Conservation (phyloP, 2,113 vertebrate genomes). For the Lepisosteus osseus region DNA sequence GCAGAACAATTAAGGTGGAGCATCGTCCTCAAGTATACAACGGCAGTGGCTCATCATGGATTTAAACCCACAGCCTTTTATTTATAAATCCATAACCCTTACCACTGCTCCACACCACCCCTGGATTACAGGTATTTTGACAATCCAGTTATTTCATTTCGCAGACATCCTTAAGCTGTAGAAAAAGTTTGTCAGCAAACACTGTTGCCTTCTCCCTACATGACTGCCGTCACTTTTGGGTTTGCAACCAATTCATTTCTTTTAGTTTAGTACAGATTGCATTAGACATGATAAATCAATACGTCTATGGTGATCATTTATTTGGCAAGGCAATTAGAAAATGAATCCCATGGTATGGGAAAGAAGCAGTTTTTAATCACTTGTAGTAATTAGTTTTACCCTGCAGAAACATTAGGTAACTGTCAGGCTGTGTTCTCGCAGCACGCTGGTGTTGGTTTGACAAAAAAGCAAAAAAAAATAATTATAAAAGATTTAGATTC, state of each 20-base stretch:
- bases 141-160: too few relatives aligned
- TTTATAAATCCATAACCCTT: too few relatives aligned
- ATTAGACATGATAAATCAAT: constrained; percentile 41
- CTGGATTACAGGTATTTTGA: too few relatives aligned
- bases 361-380: constrained; percentile 32
- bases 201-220: too few relatives aligned
- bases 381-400: constrained; percentile 41
- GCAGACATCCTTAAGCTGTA: too few relatives aligned
- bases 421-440: constrained; percentile 16
- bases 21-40: too few relatives aligned
- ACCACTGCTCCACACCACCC: too few relatives aligned
- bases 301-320: constrained; percentile 58
- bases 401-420: constrained; percentile 31
- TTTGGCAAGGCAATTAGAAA: constrained; percentile 58
- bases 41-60: too few relatives aligned
- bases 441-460: constrained; percentile 11
- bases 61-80: too few relatives aligned
- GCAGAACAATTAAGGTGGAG: too few relatives aligned
- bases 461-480: constrained; percentile 47
- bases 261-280: constrained; percentile 43
- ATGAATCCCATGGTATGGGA: constrained; percentile 48
- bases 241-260: constrained; percentile 44
- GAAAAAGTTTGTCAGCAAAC: too few relatives aligned
- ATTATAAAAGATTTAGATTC: constrained; percentile 54
- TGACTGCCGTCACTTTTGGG: constrained; percentile 27